These are phyloP conservation scores for Platycheirus rosarum DNA, from an alignment of 2,888 invertebrate genomes.

Conservation along the genomic window DNA sequence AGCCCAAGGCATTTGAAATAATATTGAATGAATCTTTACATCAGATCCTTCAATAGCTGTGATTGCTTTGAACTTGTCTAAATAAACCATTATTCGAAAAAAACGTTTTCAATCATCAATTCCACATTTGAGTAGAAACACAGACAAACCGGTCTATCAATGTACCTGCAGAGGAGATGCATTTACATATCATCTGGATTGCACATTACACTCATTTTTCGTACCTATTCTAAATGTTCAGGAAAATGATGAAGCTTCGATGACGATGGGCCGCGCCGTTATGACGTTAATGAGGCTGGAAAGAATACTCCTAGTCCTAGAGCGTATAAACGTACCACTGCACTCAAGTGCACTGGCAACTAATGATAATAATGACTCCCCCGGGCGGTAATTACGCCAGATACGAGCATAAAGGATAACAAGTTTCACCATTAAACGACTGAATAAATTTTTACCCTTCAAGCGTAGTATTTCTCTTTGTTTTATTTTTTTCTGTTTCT, in stretches of 20 bases:
- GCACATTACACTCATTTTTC: too few species aligned
- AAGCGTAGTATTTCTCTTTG: constrained; percentile 20
- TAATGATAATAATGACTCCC: constrained; percentile 68
- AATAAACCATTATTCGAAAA: too few species aligned
- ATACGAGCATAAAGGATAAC: constrained; percentile 72
- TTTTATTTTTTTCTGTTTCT: neutral
- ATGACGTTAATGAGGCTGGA: constrained; percentile 8
- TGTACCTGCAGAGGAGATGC: too few species aligned
- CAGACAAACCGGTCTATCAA: too few species aligned
- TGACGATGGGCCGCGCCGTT: neutral
- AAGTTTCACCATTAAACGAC: constrained; percentile 67
- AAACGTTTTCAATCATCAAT: too few species aligned
- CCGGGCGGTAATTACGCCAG: constrained; percentile 69
- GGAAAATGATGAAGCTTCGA: constrained; percentile 8
- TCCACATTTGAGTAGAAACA: too few species aligned
- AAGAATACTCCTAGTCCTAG: neutral
- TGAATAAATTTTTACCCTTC: constrained; percentile 66
- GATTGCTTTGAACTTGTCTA: too few species aligned
- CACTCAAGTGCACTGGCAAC: constrained; percentile 7
- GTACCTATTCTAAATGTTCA: too few species aligned
- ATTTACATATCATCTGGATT: too few species aligned
- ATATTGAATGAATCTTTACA: too few species aligned
- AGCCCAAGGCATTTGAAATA: too few species aligned
- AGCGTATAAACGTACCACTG: neutral
- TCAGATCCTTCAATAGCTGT: too few species aligned